Evolutionary conservation across 2,888 invertebrate species (phyloP).

Genomic region (Argyresthia goedartella): DNA sequence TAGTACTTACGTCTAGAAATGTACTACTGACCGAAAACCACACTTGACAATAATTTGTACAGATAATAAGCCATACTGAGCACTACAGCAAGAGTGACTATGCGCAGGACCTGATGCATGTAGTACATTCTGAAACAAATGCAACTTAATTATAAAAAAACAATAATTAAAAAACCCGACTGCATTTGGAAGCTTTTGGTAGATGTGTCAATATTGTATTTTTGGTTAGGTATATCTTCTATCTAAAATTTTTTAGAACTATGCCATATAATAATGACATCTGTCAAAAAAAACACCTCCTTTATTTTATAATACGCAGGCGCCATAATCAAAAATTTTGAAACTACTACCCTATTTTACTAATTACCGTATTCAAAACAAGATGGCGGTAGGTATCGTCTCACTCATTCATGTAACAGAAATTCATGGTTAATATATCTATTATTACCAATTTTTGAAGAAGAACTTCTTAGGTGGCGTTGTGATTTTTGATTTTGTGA

Average conservation of each 20-base stretch:
- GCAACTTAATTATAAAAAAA: slow-evolving; percentile 4
- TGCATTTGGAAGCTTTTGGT: too few species aligned
- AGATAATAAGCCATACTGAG: slow-evolving; percentile 28
- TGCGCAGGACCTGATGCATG: slow-evolving; percentile 50
- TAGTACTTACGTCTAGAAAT: too few species aligned
- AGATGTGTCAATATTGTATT: background rate
- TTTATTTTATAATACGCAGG: background rate
- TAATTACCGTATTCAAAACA: too few species aligned
- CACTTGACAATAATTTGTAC: slow-evolving; percentile 18
- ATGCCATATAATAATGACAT: background rate
- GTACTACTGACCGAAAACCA: slow-evolving; percentile 12
- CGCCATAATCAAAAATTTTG: too few species aligned
- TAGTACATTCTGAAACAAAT: slow-evolving; percentile 54
- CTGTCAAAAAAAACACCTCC: background rate
- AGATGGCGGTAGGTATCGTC: too few species aligned
- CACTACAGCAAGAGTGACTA: slow-evolving; percentile 26
- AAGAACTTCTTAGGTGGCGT: too few species aligned
- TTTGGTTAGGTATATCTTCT: background rate
- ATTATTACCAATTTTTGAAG: too few species aligned
- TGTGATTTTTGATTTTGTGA: too few species aligned
- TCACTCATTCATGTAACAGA: too few species aligned
- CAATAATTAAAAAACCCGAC: slow-evolving; percentile 11
- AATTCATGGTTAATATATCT: too few species aligned
- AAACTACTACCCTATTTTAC: too few species aligned
- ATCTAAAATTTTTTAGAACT: background rate